phyloP scores from a whole-genome alignment of 2,888 invertebrate genomes.

The Rotaria socialis region DNA sequence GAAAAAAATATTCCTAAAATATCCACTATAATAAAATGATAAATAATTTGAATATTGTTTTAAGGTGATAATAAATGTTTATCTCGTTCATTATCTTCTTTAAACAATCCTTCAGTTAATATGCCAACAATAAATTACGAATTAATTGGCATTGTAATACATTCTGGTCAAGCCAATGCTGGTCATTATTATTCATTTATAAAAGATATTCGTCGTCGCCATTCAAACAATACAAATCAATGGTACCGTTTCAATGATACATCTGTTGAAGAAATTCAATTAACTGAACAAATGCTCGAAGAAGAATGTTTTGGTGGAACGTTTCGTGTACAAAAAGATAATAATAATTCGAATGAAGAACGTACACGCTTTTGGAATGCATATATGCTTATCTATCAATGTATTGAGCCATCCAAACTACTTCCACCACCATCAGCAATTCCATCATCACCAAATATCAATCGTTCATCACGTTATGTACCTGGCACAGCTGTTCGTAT shows the following conservation, averaged over 20 bases:
- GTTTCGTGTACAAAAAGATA: constrained; percentile 61
- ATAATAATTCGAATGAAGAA: constrained; percentile 59
- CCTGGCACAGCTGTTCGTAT: constrained; percentile 21
- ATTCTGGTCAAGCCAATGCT: constrained; percentile 63
- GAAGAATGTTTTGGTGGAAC: constrained; percentile 63
- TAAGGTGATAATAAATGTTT: constrained; percentile 16
- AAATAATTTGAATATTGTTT: too few species aligned
- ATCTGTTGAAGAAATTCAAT: constrained; percentile 61
- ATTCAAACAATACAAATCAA: constrained; percentile 53
- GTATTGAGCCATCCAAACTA: constrained; percentile 27
- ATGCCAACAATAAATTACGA: constrained; percentile 56
- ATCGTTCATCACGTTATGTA: background rate
- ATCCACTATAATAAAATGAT: too few species aligned
- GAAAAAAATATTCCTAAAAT: too few species aligned
- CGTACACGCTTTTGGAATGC: constrained; percentile 63
- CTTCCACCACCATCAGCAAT: background rate
- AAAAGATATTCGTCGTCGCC: constrained; percentile 54
- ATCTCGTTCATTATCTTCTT: background rate
- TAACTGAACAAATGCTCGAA: constrained; percentile 60
- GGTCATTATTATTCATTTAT: constrained; percentile 64
- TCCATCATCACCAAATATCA: background rate
- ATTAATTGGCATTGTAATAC: constrained; percentile 63
- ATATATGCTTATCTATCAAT: constrained; percentile 63
- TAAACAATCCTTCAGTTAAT: background rate
- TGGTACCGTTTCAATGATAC: constrained; percentile 64